Evolutionary conservation across 1,140 invertebrate genomes (phyloP).

Genomic region (Cryptotermes secundus): DNA sequence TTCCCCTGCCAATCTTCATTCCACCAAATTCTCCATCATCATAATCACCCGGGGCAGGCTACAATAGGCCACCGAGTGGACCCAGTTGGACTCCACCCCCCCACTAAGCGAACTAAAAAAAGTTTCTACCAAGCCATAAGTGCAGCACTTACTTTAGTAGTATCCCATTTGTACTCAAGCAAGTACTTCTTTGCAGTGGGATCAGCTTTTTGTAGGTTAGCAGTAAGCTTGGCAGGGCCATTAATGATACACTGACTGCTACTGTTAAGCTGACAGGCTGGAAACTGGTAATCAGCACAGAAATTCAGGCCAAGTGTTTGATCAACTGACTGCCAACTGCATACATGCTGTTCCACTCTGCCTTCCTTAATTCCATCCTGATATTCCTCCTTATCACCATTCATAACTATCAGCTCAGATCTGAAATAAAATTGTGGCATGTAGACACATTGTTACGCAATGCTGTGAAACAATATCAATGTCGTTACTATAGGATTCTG

Average conservation of each 20-base stretch:
- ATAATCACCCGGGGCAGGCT: too few species aligned
- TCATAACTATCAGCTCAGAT: constrained; percentile 62
- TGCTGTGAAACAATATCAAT: too few species aligned
- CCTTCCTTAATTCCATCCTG: constrained; percentile 57
- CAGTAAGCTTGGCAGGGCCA: constrained; percentile 74
- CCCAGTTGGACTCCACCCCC: too few species aligned
- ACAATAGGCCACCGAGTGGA: too few species aligned
- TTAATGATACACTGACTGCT: constrained; percentile 75
- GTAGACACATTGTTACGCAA: too few species aligned
- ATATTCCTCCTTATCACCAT: constrained; percentile 54
- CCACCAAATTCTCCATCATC: too few species aligned
- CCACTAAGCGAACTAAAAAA: too few species aligned
- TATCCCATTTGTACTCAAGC: constrained; percentile 70
- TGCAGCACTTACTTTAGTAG: constrained; percentile 47
- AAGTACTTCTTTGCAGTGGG: constrained; percentile 70
- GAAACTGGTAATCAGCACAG: constrained; percentile 74
- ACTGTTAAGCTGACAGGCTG: constrained; percentile 59
- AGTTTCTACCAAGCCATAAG: too few species aligned
- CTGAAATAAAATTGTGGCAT: constrained; percentile 44
- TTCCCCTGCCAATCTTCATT: too few species aligned
- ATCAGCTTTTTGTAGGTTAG: constrained; percentile 81
- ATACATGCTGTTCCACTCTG: constrained; percentile 55
- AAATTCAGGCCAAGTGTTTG: constrained; percentile 77
- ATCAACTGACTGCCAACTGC: constrained; percentile 73
- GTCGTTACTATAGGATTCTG: too few species aligned